Evolutionary conservation across 53 echinoderm and acorn worm species (phyloP).

Genomic region (Zoroaster sp.): DNA sequence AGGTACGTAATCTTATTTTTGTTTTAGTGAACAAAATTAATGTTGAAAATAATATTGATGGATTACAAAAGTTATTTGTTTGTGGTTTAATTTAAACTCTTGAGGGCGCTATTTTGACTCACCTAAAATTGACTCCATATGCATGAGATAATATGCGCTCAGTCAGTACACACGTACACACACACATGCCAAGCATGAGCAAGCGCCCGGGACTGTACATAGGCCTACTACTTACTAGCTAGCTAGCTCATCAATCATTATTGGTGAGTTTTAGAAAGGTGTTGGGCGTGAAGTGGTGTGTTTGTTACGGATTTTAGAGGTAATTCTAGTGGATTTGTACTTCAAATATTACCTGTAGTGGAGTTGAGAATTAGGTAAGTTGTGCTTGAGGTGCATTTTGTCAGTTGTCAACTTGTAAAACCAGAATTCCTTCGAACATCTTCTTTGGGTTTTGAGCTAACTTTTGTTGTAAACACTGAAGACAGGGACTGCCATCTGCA

Average conservation of each 20-base stretch:
- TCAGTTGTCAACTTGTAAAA: too few species aligned
- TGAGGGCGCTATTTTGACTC: conserved; percentile 36
- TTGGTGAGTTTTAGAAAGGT: not conserved
- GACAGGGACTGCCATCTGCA: too few species aligned
- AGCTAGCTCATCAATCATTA: not conserved
- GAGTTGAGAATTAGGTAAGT: not conserved
- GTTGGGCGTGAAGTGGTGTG: not conserved
- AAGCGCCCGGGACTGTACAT: too few species aligned
- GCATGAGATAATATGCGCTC: not conserved
- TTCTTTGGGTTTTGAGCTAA: too few species aligned
- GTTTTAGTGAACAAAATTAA: too few species aligned
- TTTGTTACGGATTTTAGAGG: not conserved
- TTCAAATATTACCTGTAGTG: not conserved
- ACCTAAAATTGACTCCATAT: not conserved
- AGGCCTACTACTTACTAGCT: not conserved
- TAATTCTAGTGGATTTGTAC: not conserved
- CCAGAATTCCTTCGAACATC: too few species aligned
- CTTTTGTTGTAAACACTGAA: too few species aligned
- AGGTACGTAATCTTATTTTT: too few species aligned
- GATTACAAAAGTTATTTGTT: not conserved
- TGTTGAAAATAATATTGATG: too few species aligned
- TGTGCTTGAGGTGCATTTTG: not conserved
- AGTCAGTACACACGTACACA: not conserved
- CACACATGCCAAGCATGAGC: not conserved
- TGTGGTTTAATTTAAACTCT: conserved; percentile 6